Conservation (phyloP, 2,797 vertebrate genomes). For the Falco naumanni region DNA sequence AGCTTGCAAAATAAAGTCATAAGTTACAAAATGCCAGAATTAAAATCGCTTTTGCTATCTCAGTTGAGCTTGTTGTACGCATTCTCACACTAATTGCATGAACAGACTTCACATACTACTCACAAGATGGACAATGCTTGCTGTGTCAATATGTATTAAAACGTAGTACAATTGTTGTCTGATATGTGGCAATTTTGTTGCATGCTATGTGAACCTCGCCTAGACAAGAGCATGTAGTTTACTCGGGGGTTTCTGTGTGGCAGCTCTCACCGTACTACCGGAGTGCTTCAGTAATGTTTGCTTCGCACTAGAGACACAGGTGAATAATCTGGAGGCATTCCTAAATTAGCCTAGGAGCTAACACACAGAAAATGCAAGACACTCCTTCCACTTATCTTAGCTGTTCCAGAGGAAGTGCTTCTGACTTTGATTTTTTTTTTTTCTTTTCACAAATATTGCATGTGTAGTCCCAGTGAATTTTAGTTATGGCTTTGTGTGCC, state of each 20-base stretch:
- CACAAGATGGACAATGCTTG: neutral
- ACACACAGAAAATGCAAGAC: neutral
- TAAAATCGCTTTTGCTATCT: neutral
- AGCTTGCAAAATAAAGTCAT: neutral
- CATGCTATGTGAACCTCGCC: neutral
- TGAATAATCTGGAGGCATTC: constrained; percentile 31
- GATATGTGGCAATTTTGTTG: neutral
- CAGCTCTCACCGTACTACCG: neutral
- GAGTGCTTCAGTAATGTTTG: constrained; percentile 28
- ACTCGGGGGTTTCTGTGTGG: neutral
- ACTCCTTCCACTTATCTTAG: neutral
- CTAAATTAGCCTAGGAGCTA: neutral
- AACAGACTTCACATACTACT: neutral
- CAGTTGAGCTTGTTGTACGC: neutral
- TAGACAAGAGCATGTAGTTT: neutral
- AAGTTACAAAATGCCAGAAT: neutral
- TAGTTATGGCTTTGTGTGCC: neutral
- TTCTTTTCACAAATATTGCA: neutral
- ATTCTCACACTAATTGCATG: neutral
- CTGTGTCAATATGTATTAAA: neutral
- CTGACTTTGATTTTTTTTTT: neutral
- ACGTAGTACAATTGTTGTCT: neutral
- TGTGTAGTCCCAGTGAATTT: neutral
- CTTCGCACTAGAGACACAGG: neutral
- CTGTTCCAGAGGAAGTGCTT: neutral